phyloP scores from a whole-genome alignment of 2,888 invertebrate species.

The Phyllotreta cruciferae region DNA sequence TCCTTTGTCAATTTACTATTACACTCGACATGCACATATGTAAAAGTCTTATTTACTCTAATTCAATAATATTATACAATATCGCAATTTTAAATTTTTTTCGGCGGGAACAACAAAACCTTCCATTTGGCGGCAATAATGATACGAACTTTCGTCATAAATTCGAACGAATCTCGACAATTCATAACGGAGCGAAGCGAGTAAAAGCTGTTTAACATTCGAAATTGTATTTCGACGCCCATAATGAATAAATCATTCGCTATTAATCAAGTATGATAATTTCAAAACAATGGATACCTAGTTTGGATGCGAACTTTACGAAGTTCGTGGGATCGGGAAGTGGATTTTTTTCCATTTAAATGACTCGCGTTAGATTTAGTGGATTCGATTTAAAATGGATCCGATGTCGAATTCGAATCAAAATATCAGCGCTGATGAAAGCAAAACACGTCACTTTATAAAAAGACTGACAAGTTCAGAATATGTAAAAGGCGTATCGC shows the following conservation, averaged over 20 bases:
- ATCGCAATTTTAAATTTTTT: not conserved
- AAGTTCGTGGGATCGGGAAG: slow-evolving; percentile 1
- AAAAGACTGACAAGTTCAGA: slow-evolving; percentile 22
- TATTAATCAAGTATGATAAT: slow-evolving; percentile 38
- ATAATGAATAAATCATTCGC: slow-evolving; percentile 32
- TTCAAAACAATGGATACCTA: slow-evolving; percentile 31
- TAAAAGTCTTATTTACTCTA: too few relatives aligned
- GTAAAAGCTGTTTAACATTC: slow-evolving; percentile 34
- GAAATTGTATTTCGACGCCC: slow-evolving; percentile 34
- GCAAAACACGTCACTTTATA: slow-evolving; percentile 4
- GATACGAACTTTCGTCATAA: slow-evolving; percentile 21
- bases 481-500: slow-evolving; percentile 22
- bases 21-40: too few relatives aligned
- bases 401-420: not conserved
- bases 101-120: not conserved
- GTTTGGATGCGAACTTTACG: slow-evolving; percentile 19
- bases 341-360: too few relatives aligned
- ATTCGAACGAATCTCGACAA: slow-evolving; percentile 21
- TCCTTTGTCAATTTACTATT: too few relatives aligned
- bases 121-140: slow-evolving; percentile 6
- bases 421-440: not conserved
- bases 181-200: slow-evolving; percentile 10
- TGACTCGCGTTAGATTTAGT: too few relatives aligned
- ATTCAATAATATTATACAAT: not conserved
- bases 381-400: not conserved